Evolutionary conservation across 2,113 vertebrate genomes (phyloP), one percentile per base, ranked within the genome.

Genomic region (Ictalurus punctatus): DNA sequence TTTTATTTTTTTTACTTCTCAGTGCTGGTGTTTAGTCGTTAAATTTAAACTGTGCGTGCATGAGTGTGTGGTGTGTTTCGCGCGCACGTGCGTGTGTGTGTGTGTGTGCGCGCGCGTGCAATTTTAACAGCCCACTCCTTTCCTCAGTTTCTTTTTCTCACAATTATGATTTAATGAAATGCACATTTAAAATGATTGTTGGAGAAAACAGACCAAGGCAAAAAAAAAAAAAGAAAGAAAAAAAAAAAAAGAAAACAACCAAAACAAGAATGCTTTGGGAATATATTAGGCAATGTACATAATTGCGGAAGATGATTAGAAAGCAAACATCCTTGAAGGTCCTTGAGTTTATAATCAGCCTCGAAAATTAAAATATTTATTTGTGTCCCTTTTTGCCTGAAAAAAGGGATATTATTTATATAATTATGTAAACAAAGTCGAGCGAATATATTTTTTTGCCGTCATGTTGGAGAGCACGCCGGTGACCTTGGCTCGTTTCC

Each of bases 301-400:
- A 94, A 94, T 92, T 95, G 92, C 79, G 90, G 90, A 86, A 93
- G 90, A 93, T 95, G 86, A 94, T 94, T 93, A 92, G 89, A 90
- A 93, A 93, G 91, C 89, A 90, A 90, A 84, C 87, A 92, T 93
- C 93, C 93, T 95, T 94, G 93, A 93, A 94, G 91, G 93, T 95
- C 93, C 93, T 95, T 95, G 92, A 94, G 93, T 90, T 90, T 90
- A 92, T 93, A 94, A 95, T 94, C 92, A 94, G 91, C 89, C 90
- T 92, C 59, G 84, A 92, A 94, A 94, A 95, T 94, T 92, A 90
- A 90, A 92, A 92, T 94, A 88, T 94, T 94, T 92, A 91, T 92
- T 94, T 94, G 86, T 92, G 92, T 91, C 65, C 87, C 61, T 65
- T 88, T 92, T 90, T 86, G 27, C 86, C 84, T 76, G 91, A 91